Conservation (phyloP, 2,113 vertebrate species). For the Bostrychus sinensis region DNA sequence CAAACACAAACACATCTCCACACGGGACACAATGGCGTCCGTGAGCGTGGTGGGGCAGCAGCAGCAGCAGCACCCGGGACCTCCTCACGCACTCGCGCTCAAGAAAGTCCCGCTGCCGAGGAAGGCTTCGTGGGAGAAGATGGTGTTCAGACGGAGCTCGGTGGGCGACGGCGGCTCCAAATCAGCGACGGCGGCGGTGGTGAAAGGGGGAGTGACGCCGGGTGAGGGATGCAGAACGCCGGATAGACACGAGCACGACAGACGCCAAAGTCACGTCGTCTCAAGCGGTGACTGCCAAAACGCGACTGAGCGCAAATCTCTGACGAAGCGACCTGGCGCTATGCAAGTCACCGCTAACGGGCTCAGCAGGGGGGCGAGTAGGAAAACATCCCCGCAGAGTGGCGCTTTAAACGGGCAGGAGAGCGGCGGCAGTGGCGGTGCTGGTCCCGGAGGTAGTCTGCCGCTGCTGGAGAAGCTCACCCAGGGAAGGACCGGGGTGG, state of each 20-base stretch:
- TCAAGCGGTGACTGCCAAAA: constrained; percentile 21
- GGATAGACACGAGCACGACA: constrained; percentile 13
- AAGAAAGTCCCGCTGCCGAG: constrained; percentile 56
- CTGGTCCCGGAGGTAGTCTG: constrained; percentile 10
- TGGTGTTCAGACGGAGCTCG: constrained; percentile 58
- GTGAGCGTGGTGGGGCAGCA: constrained; percentile 80
- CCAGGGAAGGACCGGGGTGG: constrained; percentile 76
- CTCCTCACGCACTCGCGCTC: constrained; percentile 66
- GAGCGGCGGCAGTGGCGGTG: background rate
- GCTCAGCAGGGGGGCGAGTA: background rate
- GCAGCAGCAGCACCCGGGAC: constrained; percentile 53
- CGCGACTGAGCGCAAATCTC: constrained; percentile 34
- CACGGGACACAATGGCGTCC: constrained; percentile 78
- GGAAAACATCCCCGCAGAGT: background rate
- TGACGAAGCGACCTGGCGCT: constrained; percentile 13
- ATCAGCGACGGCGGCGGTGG: constrained; percentile 21
- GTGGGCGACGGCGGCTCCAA: background rate
- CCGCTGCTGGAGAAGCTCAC: constrained; percentile 67
- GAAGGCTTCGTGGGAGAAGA: constrained; percentile 62
- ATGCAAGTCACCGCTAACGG: constrained; percentile 28
- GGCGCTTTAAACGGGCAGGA: background rate
- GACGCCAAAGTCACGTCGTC: constrained; percentile 5
- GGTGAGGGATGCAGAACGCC: constrained; percentile 41
- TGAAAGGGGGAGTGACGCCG: constrained; percentile 20
- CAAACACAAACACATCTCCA: constrained; percentile 31